A percentile compares a stretch with the other conserved stretches of the same genome.
Conservation (phyloP, 2,113 vertebrate species). For the Nanorana parkeri region DNA sequence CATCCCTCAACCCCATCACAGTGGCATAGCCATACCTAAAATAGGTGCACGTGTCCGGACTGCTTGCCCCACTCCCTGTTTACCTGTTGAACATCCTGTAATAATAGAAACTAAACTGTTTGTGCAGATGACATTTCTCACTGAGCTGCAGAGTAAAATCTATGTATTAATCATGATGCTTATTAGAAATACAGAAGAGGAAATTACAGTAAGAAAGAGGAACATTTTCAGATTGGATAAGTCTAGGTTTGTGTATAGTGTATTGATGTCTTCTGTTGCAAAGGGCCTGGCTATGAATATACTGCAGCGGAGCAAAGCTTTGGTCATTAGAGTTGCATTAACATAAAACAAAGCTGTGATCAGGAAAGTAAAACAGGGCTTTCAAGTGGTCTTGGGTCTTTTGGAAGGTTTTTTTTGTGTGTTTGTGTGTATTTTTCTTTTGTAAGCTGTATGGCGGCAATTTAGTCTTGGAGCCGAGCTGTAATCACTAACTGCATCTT, state of each 20-base stretch:
- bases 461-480: constrained; percentile 40
- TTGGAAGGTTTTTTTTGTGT: constrained; percentile 35
- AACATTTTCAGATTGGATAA: constrained; percentile 16
- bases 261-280: constrained; percentile 41
- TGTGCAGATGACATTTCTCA: too few relatives aligned
- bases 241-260: constrained; percentile 6
- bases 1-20: too few relatives aligned
- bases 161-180: background rate
- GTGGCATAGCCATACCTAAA: too few relatives aligned
- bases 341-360: constrained; percentile 55
- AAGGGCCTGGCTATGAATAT: constrained; percentile 10
- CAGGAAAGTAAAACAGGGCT: constrained; percentile 50
- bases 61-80: too few relatives aligned
- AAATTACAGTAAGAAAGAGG: constrained; percentile 17
- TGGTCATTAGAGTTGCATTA: constrained; percentile 43
- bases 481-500: constrained; percentile 53
- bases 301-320: constrained; percentile 7
- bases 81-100: too few relatives aligned
- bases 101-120: too few relatives aligned
- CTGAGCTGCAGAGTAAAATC: too few relatives aligned
- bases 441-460: constrained; percentile 34
- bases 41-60: too few relatives aligned
- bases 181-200: background rate
- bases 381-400: constrained; percentile 41
- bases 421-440: constrained; percentile 10